Evolutionary conservation across 2,888 invertebrate genomes (phyloP), one percentile per base, ranked within the genome.

Genomic region (Lasiommata megera): DNA sequence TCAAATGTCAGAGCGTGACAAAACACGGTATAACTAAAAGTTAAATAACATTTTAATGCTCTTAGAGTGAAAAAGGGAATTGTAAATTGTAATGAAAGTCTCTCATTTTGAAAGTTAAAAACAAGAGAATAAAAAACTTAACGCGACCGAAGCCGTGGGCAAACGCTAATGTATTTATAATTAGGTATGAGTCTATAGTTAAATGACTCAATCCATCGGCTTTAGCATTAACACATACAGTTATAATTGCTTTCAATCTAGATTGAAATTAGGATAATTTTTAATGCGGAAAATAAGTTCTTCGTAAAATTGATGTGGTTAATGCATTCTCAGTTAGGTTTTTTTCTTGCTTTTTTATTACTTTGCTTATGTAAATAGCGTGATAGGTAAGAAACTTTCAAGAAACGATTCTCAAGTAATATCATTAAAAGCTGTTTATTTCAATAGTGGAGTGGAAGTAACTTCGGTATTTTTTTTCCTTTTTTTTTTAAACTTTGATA

Each of bases 121-220:
- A n/a, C n/a, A n/a, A n/a, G n/a, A n/a, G n/a, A n/a, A n/a, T n/a
- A n/a, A n/a, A n/a, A n/a, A n/a, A n/a, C n/a, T 23, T 23, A 2
- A 23, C 23, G 23, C 5, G 11, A 11, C 1, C 34, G 11, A 34
- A 34, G 9, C 11, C 34, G 34, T 11, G 3, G 34, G 11, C 9
- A 34, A 9, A 11, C 3, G 11, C 34, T 34, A 34, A 11, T 34
- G 11, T 34, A 34, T 9, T 34, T 34, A 34, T 46, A 59, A 56
- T 55, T 52, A 59, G 47, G 55, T 51, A 55, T 41, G 40, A 31
- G 47, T 48, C 46, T 54, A 40, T 52, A 59, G 52, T 59, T 18
- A 54, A 52, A 52, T 56, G 55, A 52, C 59, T 59, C 59, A 59
- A 59, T 55, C 46, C 29, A 56, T 52, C 46, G 44, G 44, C 31